Evolutionary conservation across 2,888 invertebrate species (phyloP), one percentile per base, ranked within the genome.

Genomic region (Alviniconcha strummeri): DNA sequence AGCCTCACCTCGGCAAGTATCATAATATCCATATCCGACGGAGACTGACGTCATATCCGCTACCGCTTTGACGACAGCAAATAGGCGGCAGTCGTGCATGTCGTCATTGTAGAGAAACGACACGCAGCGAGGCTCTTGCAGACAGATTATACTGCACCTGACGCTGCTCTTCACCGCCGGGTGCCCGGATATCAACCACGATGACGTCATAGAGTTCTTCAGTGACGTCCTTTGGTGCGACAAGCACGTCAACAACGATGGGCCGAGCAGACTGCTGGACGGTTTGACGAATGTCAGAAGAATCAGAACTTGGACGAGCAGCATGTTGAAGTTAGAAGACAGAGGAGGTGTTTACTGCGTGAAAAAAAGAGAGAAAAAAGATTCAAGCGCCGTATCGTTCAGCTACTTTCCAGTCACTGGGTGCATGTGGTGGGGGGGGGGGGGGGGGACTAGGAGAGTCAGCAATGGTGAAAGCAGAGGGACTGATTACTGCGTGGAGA

Each of bases 171-270:
- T n/a, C 17, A 60, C 76, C 9, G 52, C 54, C 13, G 8, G 5
- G 52, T 9, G 52, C 9, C 19, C n/a, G 0, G 82, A 75, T 1
- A 82, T 52, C 64, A 67, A 4, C 82, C 82, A 81, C 19, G 74
- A 52, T 19, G 82, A 74, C 64, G 57, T 76, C 74, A 82, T 52
- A 13, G 64, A 54, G 55, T 82, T 19, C n/a, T 54, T 76, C 11
- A 82, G 52, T 76, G 82, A 82, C 82, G 82, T 76, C 82, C 76
- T 60, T 8, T 55, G 82, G 9, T 7, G 13, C 8, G 82, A 82
- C 54, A 17, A 17, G 67, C 82, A 76, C 67, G 76, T 76, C 60
- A 57, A 19, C 1, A 60, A 4, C 11, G 36, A 55, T 3, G 36
- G 4, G 55, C 17, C 64, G 64, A 13, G 15, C 64, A 64, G 15